These are phyloP conservation scores for Eupsilia transversa DNA, from an alignment of 2,888 invertebrate genomes.

Conservation along the genomic window DNA sequence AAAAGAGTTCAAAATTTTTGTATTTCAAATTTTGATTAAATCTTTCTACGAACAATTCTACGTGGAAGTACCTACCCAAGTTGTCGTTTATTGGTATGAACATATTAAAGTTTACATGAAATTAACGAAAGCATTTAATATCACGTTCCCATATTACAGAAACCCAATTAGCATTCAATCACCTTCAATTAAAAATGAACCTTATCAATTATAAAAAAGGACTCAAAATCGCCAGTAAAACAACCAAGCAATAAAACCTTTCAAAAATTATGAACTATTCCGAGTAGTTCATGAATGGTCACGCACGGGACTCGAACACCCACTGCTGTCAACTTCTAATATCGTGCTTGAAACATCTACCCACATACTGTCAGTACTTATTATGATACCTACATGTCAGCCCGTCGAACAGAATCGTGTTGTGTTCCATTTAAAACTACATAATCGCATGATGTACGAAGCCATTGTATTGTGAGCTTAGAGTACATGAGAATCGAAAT, in stretches of 20 bases:
- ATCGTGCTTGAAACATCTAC: conserved; percentile 55
- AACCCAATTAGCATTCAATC: conserved; percentile 24
- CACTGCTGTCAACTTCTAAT: conserved; percentile 60
- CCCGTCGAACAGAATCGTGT: conserved; percentile 54
- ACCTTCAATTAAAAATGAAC: conserved; percentile 20
- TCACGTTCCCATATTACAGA: neutral
- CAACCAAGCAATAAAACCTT: conserved; percentile 20
- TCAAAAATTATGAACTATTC: conserved; percentile 18
- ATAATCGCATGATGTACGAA: conserved; percentile 51
- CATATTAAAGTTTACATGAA: conserved; percentile 11
- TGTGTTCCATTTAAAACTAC: conserved; percentile 66
- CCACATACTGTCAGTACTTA: conserved; percentile 63
- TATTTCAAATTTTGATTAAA: neutral
- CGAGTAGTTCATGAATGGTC: conserved; percentile 46
- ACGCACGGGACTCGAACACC: conserved; percentile 58
- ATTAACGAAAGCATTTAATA: neutral
- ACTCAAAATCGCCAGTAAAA: conserved; percentile 22
- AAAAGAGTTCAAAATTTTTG: neutral
- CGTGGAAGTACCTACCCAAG: no score
- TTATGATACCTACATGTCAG: conserved; percentile 64
- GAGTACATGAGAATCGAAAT: conserved; percentile 45
- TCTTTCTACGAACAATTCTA: neutral
- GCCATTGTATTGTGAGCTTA: conserved; percentile 30
- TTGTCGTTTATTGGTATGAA: neutral
- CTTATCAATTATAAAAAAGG: conserved; percentile 18